Base-by-base conservation (phyloP, 2,888 invertebrate species). In the Rotaria magnacalcarata region DNA sequence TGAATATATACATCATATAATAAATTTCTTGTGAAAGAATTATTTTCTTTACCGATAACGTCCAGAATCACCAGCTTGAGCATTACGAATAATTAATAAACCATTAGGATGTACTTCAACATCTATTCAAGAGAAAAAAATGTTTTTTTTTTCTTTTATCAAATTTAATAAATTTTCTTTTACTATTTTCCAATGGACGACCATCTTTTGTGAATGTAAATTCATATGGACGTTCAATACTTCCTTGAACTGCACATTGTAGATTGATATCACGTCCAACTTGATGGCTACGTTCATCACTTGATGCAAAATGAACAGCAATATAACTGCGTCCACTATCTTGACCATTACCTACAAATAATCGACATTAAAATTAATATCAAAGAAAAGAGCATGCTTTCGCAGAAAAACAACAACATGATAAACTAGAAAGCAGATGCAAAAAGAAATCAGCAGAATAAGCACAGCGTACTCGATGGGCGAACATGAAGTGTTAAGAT, bases 21-120 rank as follows among this genome's bases (percentile, higher is more conserved):
- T 34, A 34, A 34, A 34, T 34, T 34, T 34, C 34, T 34, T 34
- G 2, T 2, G 34, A 34, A 34, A 34, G 34, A 34, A 34, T 27
- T 7, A 27, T 11, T 60, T 10, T 27, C 19, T 14, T 67, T 67
- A 67, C 67, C 67, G 67, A 47, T 80, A 80, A 14, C 80, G 43
- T 43, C 80, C 80, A 43, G 80, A 14, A 47, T 80, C 80, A 80
- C n/a, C 11, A 11, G 21, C 80, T 80, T 80, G 80, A 47, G 80
- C 80, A 80, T 80, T 80, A 47, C 47, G 43, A 47, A 80, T n/a
- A 47, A 47, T 80, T 24, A 80, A 8, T 14, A 80, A 80, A 80
- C 80, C 80, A 80, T 47, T 80, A n/a, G 80, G 80, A 80, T 80
- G 80, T 11, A 47, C 80, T 80, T 80, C 80, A 80, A 80, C 47